A percentile compares a stretch with the other conserved stretches of the same genome.
Evolutionary conservation across 2,113 vertebrate genomes (phyloP).

Genomic region (Crocuta crocuta): DNA sequence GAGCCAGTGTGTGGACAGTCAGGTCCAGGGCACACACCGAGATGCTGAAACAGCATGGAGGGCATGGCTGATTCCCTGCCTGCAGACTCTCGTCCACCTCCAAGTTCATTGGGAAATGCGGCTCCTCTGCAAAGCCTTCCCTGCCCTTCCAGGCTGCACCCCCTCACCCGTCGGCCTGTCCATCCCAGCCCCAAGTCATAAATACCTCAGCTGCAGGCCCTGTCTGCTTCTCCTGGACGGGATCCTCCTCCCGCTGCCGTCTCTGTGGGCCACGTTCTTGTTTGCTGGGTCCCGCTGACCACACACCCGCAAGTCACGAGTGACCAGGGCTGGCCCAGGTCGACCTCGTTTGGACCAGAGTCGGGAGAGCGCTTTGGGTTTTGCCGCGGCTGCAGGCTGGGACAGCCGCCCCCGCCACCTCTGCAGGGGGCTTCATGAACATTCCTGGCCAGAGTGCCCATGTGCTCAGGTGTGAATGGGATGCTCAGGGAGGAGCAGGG

Average conservation of each 20-base stretch:
- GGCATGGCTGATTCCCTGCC: accelerated
- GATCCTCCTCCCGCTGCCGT: accelerated
- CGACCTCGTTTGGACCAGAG: background rate
- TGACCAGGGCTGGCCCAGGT: background rate
- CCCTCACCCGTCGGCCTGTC: accelerated
- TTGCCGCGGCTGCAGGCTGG: background rate
- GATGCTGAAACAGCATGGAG: too few relatives aligned
- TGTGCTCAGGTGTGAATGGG: background rate
- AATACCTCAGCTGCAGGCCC: background rate
- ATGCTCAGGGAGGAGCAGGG: background rate
- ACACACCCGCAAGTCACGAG: too few relatives aligned
- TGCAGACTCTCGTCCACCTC: accelerated
- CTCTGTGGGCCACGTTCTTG: accelerated
- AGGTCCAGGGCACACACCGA: background rate
- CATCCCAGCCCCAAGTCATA: background rate
- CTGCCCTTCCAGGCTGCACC: accelerated
- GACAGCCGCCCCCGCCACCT: accelerated
- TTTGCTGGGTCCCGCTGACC: background rate
- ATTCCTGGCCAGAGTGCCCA: accelerated
- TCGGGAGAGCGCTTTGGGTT: background rate
- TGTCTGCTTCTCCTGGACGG: background rate
- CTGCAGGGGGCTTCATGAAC: background rate
- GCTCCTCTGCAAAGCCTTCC: background rate
- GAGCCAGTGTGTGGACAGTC: accelerated
- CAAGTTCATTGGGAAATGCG: background rate